Evolutionary conservation across 2,888 invertebrate species (phyloP).

Genomic region (Apamea crenata): DNA sequence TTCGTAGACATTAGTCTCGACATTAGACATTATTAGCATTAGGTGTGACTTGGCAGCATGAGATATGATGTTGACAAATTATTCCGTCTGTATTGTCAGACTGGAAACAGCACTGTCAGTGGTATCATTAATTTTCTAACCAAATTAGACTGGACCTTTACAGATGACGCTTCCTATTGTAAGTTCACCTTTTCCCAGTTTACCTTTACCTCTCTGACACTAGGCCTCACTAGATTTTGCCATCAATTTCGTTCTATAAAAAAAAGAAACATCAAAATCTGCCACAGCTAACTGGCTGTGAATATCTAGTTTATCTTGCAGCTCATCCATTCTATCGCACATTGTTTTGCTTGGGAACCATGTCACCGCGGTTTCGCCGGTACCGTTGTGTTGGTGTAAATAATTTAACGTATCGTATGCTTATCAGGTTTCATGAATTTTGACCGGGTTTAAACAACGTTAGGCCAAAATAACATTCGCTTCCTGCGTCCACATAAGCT

Average conservation of each 20-base stretch:
- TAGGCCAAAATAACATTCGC: not conserved
- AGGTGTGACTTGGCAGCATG: conserved; percentile 20
- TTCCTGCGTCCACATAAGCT: conserved; percentile 23
- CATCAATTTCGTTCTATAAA: not conserved
- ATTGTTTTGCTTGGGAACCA: conserved; percentile 11
- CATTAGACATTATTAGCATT: conserved; percentile 12
- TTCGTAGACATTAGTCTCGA: conserved; percentile 21
- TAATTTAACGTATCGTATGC: conserved; percentile 23
- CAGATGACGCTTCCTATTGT: not conserved
- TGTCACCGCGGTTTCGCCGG: conserved; percentile 27
- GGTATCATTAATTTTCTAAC: conserved; percentile 26
- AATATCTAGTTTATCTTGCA: conserved; percentile 24
- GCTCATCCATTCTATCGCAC: conserved; percentile 1
- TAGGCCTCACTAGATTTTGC: not conserved
- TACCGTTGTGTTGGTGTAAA: not conserved
- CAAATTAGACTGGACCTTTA: conserved; percentile 14
- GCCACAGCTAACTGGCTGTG: not conserved
- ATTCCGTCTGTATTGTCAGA: conserved; percentile 28
- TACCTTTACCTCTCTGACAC: not conserved
- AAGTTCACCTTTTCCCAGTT: not conserved
- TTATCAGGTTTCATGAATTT: conserved; percentile 25
- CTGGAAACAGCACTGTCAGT: conserved; percentile 3
- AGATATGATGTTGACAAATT: conserved; percentile 47
- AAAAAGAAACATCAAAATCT: conserved; percentile 3
- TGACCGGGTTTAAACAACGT: conserved; percentile 8